Conservation (phyloP, 2,888 invertebrate genomes). For the Autographa gamma region DNA sequence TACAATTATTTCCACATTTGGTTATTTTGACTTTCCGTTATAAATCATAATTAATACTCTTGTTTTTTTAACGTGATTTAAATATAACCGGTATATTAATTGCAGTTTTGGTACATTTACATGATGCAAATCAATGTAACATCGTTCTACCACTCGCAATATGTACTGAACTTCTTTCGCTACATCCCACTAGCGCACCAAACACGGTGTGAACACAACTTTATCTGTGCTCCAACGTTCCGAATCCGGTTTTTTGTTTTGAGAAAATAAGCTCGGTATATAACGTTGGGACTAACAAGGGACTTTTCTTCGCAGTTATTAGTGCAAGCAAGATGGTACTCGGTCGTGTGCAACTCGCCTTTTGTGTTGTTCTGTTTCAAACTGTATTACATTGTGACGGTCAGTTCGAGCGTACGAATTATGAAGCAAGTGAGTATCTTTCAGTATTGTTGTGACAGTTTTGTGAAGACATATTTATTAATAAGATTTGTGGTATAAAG, state of each 20-base stretch:
- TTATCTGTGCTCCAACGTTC: slow-evolving; percentile 30
- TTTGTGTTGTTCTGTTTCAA: slow-evolving; percentile 57
- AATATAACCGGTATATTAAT: too few species aligned
- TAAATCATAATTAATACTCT: too few species aligned
- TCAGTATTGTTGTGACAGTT: slow-evolving; percentile 28
- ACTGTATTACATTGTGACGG: slow-evolving; percentile 57
- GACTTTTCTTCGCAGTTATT: slow-evolving; percentile 60
- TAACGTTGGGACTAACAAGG: slow-evolving; percentile 57
- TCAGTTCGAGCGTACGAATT: slow-evolving; percentile 52
- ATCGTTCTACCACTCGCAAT: not conserved
- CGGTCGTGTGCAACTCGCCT: slow-evolving; percentile 51
- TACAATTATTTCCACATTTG: too few species aligned
- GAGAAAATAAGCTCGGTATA: slow-evolving; percentile 64
- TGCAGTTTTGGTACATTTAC: not conserved
- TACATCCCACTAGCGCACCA: slow-evolving; percentile 3
- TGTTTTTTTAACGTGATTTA: too few species aligned
- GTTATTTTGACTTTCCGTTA: too few species aligned
- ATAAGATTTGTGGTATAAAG: not conserved
- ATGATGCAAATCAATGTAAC: not conserved
- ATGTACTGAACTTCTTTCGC: not conserved
- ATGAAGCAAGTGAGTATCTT: slow-evolving; percentile 53
- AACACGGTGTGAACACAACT: slow-evolving; percentile 34
- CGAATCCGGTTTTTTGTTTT: slow-evolving; percentile 64
- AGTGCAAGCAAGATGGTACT: slow-evolving; percentile 67
- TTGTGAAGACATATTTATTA: not conserved